Base-by-base conservation (phyloP, 2,113 vertebrate genomes). In the Elanoides forficatus region DNA sequence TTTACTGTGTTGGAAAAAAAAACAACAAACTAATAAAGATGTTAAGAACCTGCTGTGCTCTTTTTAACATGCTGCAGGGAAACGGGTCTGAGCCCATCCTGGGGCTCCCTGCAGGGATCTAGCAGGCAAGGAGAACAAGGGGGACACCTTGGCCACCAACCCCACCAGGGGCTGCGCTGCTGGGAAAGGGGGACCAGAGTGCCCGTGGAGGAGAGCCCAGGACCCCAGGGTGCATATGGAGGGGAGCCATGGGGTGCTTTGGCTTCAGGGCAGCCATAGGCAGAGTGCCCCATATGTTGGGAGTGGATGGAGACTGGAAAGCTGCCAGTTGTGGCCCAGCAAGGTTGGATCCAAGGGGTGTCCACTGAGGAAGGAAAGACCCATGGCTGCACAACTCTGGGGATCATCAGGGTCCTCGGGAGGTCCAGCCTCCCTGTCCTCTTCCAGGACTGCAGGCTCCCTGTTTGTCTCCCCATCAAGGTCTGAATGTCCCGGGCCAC, bases 1-100 rank as follows among this genome's bases (percentile, higher is more conserved):
- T 96, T 96, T 98, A 95, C 81, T 97, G 95, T 97, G 94, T 96
- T 96, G 93, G 96, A 94, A 97, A 97, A 86, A 90, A 96, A 97
- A 96, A 94, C 74, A 80, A 93, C 81, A 89, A 97, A 96, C 86
- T 97, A 98, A 98, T 98, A 98, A 98, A 98, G 93, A 94, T 42
- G 14, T 89, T 96, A 95, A 97, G 72, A 97, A 94, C 72, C 94
- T 92, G 81, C 86, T 42, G 47, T 92, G 53, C 73, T 88, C 40
- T 87, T 84, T 63, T 58, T 53, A 48, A 42, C 1, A 0, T 45
- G 15, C 66, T 75, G 66, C 53, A 71, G 30, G 34, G 18, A 71
- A 71, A 62, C 0, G 14, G 4, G 19, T 68, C 70, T 9, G 7
- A 68, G 70, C 32, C 48, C 43, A 75, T 34, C 34, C 26, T 53